A percentile compares a stretch with the other conserved stretches of the same genome.
Evolutionary conservation across 2,888 invertebrate genomes (phyloP).

Genomic region (Rhabditophanes sp.): DNA sequence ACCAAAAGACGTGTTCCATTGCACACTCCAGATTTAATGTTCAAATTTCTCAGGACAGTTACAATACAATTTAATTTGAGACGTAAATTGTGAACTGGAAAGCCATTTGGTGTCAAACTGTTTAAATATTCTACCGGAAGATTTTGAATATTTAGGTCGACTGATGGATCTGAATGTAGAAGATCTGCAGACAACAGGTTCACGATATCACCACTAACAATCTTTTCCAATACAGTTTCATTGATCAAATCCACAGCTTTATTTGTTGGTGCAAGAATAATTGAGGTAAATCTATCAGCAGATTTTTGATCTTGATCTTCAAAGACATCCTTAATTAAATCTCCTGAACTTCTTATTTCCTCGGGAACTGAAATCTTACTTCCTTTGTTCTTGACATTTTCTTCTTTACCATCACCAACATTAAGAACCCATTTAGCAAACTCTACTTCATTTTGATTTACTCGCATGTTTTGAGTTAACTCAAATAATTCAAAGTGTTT

Average conservation of each 20-base stretch:
- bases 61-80: slow-evolving; percentile 11
- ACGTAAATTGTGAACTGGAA: slow-evolving; percentile 11
- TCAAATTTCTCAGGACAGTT: slow-evolving; percentile 15
- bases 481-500: not conserved
- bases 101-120: not conserved
- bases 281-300: not conserved
- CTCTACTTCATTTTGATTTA: not conserved
- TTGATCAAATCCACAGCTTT: slow-evolving; percentile 3
- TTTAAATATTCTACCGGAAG: slow-evolving; percentile 10
- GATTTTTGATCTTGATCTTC: slow-evolving; percentile 2
- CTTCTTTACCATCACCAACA: not conserved
- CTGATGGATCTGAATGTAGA: no score
- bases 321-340: slow-evolving; percentile 2
- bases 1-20: slow-evolving; percentile 15
- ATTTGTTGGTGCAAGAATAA: slow-evolving; percentile 5
- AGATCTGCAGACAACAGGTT: no score
- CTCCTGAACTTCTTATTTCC: no score
- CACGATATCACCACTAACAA: slow-evolving; percentile 3
- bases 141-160: no score
- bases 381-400: slow-evolving; percentile 3
- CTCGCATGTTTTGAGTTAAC: not conserved
- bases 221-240: slow-evolving; percentile 1
- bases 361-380: no score
- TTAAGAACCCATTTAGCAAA: slow-evolving; percentile 1
- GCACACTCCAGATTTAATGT: slow-evolving; percentile 13